These are phyloP conservation scores for Ferrisia virgata DNA, from an alignment of 2,888 invertebrate species.

Conservation along the genomic window DNA sequence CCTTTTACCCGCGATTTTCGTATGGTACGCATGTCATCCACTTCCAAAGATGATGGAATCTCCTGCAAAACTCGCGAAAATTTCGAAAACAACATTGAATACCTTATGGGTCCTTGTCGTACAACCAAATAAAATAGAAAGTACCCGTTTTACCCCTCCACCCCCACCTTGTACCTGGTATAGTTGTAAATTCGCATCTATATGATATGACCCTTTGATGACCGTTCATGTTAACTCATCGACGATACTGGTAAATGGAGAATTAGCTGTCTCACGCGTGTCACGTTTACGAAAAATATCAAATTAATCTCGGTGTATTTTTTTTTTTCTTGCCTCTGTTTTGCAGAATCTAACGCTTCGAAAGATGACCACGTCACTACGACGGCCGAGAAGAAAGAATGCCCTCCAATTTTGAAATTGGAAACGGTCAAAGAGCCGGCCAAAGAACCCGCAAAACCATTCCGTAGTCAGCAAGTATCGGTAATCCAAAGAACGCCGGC, in stretches of 20 bases:
- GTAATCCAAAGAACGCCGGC: conserved; percentile 78
- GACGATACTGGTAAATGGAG: background rate
- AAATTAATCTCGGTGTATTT: background rate
- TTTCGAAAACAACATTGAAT: background rate
- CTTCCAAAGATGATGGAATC: background rate
- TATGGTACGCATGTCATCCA: background rate
- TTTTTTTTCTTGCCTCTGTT: background rate
- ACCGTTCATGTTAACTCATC: background rate
- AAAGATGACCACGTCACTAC: conserved; percentile 48
- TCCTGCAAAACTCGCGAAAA: background rate
- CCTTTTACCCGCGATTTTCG: background rate
- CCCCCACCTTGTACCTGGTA: background rate
- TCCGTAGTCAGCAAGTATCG: conserved; percentile 68
- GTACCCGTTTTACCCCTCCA: background rate
- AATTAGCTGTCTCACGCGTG: background rate
- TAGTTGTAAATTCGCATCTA: background rate
- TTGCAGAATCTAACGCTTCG: background rate
- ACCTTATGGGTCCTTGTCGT: background rate
- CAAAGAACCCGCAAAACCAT: conserved; percentile 60
- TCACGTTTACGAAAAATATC: background rate
- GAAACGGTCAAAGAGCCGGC: background rate
- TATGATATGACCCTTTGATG: background rate
- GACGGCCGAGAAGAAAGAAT: conserved; percentile 53
- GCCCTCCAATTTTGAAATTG: background rate
- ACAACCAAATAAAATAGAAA: background rate